Percentiles rank a stretch among this genome's conserved stretches.
Conservation (phyloP, 1,140 invertebrate genomes). For the Myzus persicae region DNA sequence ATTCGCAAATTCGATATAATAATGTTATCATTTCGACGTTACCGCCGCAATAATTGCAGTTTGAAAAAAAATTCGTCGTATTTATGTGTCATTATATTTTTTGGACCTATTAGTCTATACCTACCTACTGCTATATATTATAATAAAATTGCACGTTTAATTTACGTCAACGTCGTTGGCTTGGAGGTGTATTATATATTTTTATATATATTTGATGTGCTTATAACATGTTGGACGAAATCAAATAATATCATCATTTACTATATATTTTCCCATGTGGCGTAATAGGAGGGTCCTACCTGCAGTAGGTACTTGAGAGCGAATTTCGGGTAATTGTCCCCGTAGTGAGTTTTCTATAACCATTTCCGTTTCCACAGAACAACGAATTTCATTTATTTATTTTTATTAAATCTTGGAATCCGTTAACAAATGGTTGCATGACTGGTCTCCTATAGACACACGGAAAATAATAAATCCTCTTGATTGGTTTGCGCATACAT, state of each 20-base stretch:
- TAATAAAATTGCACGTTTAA: too few relatives aligned
- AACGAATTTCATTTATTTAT: background rate
- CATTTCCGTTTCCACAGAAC: conserved; percentile 20
- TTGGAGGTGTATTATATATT: too few relatives aligned
- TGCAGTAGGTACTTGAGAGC: too few relatives aligned
- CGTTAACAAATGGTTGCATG: conserved; percentile 11
- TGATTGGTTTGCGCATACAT: conserved; percentile 16
- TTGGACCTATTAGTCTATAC: background rate
- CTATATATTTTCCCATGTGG: background rate
- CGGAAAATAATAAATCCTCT: conserved; percentile 35
- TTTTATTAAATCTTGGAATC: background rate
- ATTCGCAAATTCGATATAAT: background rate
- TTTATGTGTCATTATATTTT: background rate
- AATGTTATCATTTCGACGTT: background rate
- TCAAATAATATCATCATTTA: background rate
- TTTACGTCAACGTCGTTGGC: too few relatives aligned
- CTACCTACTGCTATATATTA: too few relatives aligned
- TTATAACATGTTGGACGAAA: background rate
- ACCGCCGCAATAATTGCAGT: background rate
- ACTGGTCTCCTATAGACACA: background rate
- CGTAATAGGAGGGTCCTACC: background rate
- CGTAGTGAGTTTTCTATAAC: background rate
- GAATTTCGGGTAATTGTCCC: conserved; percentile 14
- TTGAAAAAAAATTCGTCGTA: background rate
- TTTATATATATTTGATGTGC: background rate